These are phyloP conservation scores for Ceratothoa steindachneri DNA, from an alignment of 2,888 invertebrate genomes.

Conservation along the genomic window DNA sequence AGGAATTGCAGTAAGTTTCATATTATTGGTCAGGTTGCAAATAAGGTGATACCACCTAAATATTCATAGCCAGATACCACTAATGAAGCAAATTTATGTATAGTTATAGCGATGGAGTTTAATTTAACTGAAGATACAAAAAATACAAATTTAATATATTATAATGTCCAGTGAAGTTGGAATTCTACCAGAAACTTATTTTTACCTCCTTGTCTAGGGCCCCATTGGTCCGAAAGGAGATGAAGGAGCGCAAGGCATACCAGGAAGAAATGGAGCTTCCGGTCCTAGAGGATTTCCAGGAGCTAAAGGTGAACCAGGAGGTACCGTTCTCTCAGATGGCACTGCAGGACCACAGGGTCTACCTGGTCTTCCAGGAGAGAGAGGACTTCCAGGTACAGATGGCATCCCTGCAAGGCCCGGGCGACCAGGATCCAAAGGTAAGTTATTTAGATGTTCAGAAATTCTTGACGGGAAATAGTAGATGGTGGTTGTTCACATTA, in stretches of 20 bases:
- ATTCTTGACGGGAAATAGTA: no score
- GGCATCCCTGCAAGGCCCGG: constrained; percentile 26
- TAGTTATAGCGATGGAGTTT: no score
- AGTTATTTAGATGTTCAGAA: background rate
- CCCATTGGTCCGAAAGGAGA: constrained; percentile 49
- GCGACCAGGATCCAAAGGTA: constrained; percentile 24
- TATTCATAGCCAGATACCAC: no score
- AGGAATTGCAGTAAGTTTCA: constrained; percentile 41
- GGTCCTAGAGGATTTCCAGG: constrained; percentile 49
- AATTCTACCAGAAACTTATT: no score
- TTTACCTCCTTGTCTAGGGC: constrained; percentile 47
- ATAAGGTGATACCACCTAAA: no score
- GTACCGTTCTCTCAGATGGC: constrained; percentile 37
- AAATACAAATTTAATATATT: no score
- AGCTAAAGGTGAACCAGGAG: constrained; percentile 35
- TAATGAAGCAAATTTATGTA: no score
- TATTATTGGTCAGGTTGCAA: no score
- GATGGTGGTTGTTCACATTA: no score
- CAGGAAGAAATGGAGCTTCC: constrained; percentile 54
- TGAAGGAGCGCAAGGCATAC: constrained; percentile 29
- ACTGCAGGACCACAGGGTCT: constrained; percentile 49
- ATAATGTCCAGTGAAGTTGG: no score
- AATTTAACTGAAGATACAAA: no score
- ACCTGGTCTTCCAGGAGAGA: constrained; percentile 49
- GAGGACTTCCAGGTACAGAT: constrained; percentile 49